phyloP scores from a whole-genome alignment of 2,888 invertebrate species.

The Eulithis testata region DNA sequence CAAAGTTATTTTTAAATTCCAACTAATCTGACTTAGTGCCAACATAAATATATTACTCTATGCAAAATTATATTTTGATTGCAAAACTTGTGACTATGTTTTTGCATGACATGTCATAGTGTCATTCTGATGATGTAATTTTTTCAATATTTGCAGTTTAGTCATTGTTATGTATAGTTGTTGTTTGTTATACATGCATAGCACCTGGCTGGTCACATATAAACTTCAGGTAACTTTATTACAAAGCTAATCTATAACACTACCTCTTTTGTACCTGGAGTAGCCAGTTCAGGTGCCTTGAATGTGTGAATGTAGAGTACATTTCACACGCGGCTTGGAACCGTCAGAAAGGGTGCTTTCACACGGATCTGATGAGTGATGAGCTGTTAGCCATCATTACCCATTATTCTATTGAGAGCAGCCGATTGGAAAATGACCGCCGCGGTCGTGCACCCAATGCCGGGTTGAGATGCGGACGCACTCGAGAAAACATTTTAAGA shows the following conservation, averaged over 20 bases:
- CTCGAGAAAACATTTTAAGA: neutral
- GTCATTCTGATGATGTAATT: neutral
- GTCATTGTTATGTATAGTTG: neutral
- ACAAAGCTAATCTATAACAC: neutral
- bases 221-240: neutral
- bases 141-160: conserved; percentile 1
- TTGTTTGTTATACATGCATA: neutral
- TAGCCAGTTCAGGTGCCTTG: no score
- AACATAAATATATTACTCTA: neutral
- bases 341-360: conserved; percentile 51
- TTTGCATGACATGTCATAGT: conserved; percentile 1
- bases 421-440: conserved; percentile 46
- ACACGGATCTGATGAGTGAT: conserved; percentile 51
- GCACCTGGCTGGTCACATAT: neutral
- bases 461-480: conserved; percentile 11
- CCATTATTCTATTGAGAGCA: conserved; percentile 49
- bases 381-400: conserved; percentile 24
- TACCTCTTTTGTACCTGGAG: neutral
- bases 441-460: conserved; percentile 33
- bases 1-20: no score
- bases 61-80: neutral
- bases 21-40: neutral
- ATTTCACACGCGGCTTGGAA: conserved; percentile 22
- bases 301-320: neutral
- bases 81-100: neutral